Base-by-base conservation (phyloP, 2,113 vertebrate species). In the Myocastor coypus region DNA sequence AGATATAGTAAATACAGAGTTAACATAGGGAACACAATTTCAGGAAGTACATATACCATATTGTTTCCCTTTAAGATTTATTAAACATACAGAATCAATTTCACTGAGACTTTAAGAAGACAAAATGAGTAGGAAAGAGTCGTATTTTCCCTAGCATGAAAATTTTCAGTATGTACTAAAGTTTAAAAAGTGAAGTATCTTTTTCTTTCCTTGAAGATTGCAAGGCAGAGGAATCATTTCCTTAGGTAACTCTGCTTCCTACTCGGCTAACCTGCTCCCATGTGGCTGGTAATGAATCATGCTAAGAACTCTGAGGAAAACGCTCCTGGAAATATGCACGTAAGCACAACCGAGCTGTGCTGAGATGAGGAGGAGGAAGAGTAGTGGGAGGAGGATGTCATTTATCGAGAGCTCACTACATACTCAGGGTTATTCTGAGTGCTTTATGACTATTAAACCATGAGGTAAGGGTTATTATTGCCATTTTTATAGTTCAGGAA, bases 61-160 rank as follows among this genome's bases (percentile, higher is more conserved):
- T 20, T 24, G 83, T 61, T 94, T 59, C 40, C 50, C 64, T 42
- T 86, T 71, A 68, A 37, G 50, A 82, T 86, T 94, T 89, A 68
- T 87, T 42, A 92, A 83, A 57, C 34, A 57, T 26, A 68, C 77
- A 37, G 75, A 69, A 87, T 77, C 81, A 77, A 32, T 94, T 83
- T 77, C 42, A 83, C 37, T 66, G 52, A 69, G 66, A 40, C n/a
- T 83, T 92, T 59, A 46, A 40, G 63, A 77, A 75, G 40, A 73
- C 24, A 13, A 83, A 63, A 46, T 84, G 52, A 91, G 24, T 8
- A 89, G 30, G 42, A 13, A 68, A 87, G 40, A 69, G n/a, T 24
- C 59, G 42, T 32, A 77, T 37, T 78, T 92, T 86, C 63, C 34
- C n/a, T 32, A 1, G n/a, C 55, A 73, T 57, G 61, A 94, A 69